Evolutionary conservation across 1,140 invertebrate genomes (phyloP), one percentile per base, ranked within the genome.

Genomic region (Lordiphosa clarofinis): DNA sequence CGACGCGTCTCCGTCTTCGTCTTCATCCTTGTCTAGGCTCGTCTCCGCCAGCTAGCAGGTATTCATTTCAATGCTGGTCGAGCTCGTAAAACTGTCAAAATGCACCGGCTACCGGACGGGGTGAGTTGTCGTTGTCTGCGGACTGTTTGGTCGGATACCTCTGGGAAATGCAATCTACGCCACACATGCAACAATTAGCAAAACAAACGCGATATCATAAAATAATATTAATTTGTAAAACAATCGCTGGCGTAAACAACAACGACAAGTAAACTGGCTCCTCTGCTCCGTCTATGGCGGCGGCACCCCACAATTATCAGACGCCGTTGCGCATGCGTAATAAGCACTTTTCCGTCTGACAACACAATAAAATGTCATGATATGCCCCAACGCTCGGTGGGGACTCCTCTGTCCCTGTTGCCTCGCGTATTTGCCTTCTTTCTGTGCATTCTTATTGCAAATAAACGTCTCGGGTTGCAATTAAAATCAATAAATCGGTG

Each of bases 331-430:
- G 76, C 86, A 88, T 88, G 86, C 86, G 86, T 88, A 88, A 88
- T 88, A 87, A 88, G 86, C 86, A 88, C 86, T 88, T 88, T 88
- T 88, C 86, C 82, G 65, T 73, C 73, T 88, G 86, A 88, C 86
- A 88, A 88, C 76, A 88, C 86, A 88, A 88, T 88, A 88, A 88
- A 88, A 88, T 88, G 86, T 88, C 86, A 88, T 88, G 86, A 88
- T 87, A 88, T 88, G 81, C 86, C 86, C 86, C 86, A 86, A 28
- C 82, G 86, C 78, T 78, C 78, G 49, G 79, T 82, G 78, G 78
- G 66, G 48, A 69, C 43, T 21, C 66, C 10, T 21, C 3, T 42
- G 15, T 15, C 15, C 15, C 15, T 49, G 9, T 33, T 4, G 12
- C 24, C 24, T 1, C 3, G 15, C 15, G 15, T 24, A 35, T 21